Conservation (phyloP, 2,113 vertebrate genomes). For the Pycnonotus jocosus region DNA sequence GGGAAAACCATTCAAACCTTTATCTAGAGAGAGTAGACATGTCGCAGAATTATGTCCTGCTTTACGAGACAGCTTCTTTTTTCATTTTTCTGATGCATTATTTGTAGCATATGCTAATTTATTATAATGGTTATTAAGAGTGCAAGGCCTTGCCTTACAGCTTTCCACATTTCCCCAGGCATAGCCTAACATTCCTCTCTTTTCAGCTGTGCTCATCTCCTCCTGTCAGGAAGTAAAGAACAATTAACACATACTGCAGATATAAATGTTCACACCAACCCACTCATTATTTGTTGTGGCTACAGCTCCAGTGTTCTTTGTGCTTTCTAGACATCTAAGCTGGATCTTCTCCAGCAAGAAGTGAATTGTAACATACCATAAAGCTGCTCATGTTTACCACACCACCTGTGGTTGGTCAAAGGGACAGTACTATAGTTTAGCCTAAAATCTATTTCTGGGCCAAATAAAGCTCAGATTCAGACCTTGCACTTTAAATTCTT, state of each 20-base stretch:
- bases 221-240: constrained; percentile 21
- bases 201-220: constrained; percentile 2
- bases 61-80: constrained; percentile 2
- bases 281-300: constrained; percentile 30
- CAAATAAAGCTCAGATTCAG: neutral
- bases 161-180: constrained; percentile 13
- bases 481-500: neutral
- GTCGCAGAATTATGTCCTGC: neutral
- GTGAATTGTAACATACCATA: neutral
- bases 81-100: neutral
- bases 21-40: constrained; percentile 10
- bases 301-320: neutral
- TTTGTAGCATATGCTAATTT: constrained; percentile 49
- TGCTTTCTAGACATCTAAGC: neutral
- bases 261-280: constrained; percentile 27
- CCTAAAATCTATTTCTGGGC: neutral
- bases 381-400: neutral
- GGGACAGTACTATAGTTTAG: neutral
- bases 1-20: constrained; percentile 33
- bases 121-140: constrained; percentile 33
- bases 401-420: neutral
- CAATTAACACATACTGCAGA: constrained; percentile 16
- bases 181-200: neutral
- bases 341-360: neutral
- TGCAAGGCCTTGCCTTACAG: constrained; percentile 3